phyloP scores from a whole-genome alignment of 2,888 invertebrate species.

The Drosophila crucigera region DNA sequence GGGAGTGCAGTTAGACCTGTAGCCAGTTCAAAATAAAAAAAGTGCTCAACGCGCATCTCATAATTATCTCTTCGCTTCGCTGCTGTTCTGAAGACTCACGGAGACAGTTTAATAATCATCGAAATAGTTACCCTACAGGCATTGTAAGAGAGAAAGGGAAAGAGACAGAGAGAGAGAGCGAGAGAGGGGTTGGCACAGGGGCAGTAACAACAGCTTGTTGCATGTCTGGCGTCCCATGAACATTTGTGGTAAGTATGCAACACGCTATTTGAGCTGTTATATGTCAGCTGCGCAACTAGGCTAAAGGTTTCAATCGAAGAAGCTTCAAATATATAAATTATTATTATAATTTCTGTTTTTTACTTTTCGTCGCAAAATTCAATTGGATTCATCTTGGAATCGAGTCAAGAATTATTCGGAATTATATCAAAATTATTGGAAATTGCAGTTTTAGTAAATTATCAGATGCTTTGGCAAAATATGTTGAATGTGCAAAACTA shows the following conservation, averaged over 20 bases:
- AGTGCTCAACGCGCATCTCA: conserved; percentile 75
- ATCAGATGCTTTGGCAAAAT: neutral
- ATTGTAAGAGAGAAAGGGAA: neutral
- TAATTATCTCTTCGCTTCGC: conserved; percentile 79
- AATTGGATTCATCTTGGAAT: neutral
- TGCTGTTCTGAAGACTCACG: conserved; percentile 70
- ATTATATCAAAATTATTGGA: neutral
- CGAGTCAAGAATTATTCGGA: neutral
- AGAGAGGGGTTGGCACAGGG: neutral
- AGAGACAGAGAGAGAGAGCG: neutral
- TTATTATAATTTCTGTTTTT: neutral
- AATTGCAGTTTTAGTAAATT: neutral
- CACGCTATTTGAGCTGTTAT: conserved; percentile 46
- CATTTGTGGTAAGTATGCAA: conserved; percentile 37
- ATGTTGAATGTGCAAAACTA: neutral
- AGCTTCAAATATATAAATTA: neutral
- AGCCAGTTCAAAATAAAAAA: conserved; percentile 20
- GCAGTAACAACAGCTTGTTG: conserved; percentile 49
- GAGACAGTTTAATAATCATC: conserved; percentile 78
- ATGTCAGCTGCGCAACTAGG: conserved; percentile 45
- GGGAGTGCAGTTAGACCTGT: neutral
- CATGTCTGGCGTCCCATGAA: conserved; percentile 34
- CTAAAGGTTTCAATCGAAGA: conserved; percentile 4
- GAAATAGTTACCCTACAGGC: conserved; percentile 16
- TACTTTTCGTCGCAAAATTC: neutral